These are phyloP conservation scores for Amphiprion percula DNA, from an alignment of 2,113 vertebrate species.

Conservation along the genomic window DNA sequence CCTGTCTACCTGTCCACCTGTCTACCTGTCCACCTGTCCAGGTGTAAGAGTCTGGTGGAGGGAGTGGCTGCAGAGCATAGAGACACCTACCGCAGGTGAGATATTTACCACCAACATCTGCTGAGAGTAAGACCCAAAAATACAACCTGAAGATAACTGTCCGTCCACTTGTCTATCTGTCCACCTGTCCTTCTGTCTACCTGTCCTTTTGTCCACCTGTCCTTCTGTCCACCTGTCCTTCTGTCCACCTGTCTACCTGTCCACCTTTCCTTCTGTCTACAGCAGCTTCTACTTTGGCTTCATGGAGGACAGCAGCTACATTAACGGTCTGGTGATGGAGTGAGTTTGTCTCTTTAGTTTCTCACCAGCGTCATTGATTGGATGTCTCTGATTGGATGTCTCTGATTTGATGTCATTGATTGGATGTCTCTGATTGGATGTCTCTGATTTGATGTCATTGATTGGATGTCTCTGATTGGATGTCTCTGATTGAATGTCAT, in stretches of 20 bases:
- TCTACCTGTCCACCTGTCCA: no score
- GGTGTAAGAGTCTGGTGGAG: slow-evolving; percentile 87
- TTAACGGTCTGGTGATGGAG: slow-evolving; percentile 94
- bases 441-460: no score
- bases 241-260: not conserved
- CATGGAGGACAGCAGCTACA: slow-evolving; percentile 91
- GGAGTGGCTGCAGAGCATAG: slow-evolving; percentile 89
- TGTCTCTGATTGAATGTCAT: no score
- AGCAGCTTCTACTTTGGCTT: slow-evolving; percentile 93
- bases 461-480: no score
- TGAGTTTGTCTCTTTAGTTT: slow-evolving; percentile 77
- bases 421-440: no score
- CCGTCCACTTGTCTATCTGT: no score
- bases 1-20: no score
- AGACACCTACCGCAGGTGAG: slow-evolving; percentile 89
- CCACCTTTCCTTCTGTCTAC: not conserved
- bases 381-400: no score
- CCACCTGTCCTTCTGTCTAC: no score
- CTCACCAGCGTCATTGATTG: no score
- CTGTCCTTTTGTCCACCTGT: no score
- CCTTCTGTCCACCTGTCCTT: not conserved
- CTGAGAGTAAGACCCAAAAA: not conserved
- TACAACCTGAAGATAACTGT: not conserved
- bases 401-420: no score
- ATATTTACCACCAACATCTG: not conserved